phyloP scores from a whole-genome alignment of 2,113 vertebrate genomes.

The Chlorodrepanis virens region DNA sequence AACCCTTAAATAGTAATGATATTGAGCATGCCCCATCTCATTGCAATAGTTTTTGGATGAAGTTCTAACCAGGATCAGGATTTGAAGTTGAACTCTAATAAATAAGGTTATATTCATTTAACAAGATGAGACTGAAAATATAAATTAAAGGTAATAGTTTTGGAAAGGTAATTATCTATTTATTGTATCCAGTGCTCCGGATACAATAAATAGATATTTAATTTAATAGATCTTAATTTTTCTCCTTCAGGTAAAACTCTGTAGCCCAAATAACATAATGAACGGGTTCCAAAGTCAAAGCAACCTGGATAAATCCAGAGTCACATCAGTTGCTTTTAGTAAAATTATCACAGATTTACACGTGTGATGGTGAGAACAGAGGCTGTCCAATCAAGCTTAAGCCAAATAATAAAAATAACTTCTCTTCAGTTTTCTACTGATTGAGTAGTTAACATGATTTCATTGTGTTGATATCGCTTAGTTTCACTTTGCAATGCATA shows the following conservation, averaged over 20 bases:
- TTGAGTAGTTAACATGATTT: constrained; percentile 30
- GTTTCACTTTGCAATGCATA: constrained; percentile 45
- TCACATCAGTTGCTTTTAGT: neutral
- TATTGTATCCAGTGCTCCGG: neutral
- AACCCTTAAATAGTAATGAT: constrained; percentile 66
- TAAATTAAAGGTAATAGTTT: neutral
- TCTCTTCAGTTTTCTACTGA: constrained; percentile 20
- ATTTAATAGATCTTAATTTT: neutral
- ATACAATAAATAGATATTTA: neutral
- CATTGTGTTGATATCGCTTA: neutral
- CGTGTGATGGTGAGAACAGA: neutral
- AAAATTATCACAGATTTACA: neutral
- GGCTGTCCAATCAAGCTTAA: neutral
- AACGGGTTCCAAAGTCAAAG: neutral
- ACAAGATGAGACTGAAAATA: neutral
- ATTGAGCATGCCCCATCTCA: neutral
- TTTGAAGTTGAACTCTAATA: neutral
- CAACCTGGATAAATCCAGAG: neutral
- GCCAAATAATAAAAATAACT: constrained; percentile 30
- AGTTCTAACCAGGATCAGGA: neutral
- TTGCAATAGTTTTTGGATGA: neutral
- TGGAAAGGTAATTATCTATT: neutral
- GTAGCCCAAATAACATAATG: rapidly evolving
- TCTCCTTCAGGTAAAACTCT: neutral
- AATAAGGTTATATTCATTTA: neutral